Percentiles rank a stretch among this genome's conserved stretches.
phyloP scores from a whole-genome alignment of 2,797 vertebrate species.

The Manis crassicaudata region DNA sequence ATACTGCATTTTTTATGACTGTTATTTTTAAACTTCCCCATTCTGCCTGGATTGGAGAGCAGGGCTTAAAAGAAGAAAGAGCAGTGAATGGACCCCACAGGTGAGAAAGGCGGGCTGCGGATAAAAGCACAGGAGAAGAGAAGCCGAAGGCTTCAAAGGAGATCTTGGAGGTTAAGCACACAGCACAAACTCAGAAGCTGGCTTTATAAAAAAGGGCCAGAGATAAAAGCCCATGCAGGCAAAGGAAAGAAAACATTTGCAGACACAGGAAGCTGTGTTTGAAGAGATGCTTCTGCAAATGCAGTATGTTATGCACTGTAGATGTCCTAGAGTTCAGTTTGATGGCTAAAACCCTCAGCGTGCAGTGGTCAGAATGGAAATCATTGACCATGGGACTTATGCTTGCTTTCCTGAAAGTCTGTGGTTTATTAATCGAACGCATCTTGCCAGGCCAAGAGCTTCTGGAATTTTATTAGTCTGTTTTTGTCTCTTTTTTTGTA shows the following conservation, averaged over 20 bases:
- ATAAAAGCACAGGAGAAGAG: neutral
- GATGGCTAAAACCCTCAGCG: neutral
- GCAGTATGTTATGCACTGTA: neutral
- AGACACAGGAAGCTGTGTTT: conserved; percentile 56
- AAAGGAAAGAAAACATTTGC: neutral
- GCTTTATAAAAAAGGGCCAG: conserved; percentile 19
- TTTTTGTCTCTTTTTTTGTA: neutral
- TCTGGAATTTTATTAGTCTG: neutral
- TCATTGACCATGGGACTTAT: neutral
- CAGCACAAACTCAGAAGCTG: neutral
- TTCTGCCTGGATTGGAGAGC: conserved; percentile 13
- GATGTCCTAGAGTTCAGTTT: neutral
- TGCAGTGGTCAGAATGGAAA: neutral
- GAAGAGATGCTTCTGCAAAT: neutral
- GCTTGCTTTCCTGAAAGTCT: neutral
- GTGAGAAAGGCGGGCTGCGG: conserved; percentile 1
- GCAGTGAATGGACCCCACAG: conserved; percentile 40
- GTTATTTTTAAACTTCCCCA: conserved; percentile 18
- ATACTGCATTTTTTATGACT: neutral
- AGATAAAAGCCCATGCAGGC: neutral
- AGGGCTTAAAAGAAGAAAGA: conserved; percentile 65
- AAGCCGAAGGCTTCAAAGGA: conserved; percentile 32
- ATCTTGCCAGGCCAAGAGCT: neutral
- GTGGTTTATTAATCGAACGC: neutral
- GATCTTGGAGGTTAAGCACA: conserved; percentile 13